Conservation (phyloP, 2,797 vertebrate species). For the Dendrocincla tyrannina region DNA sequence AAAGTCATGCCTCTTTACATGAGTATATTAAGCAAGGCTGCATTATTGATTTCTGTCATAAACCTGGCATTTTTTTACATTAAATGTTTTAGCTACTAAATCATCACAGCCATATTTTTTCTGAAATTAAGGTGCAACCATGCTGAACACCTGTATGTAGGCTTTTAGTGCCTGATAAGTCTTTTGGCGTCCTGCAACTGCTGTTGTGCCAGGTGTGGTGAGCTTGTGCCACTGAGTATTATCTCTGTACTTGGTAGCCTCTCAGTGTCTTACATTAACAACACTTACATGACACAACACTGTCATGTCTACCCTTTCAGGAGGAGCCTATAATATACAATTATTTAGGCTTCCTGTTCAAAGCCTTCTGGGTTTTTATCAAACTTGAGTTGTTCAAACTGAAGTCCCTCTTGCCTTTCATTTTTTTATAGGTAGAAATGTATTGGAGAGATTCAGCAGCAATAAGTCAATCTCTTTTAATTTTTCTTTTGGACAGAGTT, state of each 20-base stretch:
- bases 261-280: neutral
- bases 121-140: neutral
- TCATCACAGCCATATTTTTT: neutral
- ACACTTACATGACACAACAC: too few relatives aligned
- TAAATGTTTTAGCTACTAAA: neutral
- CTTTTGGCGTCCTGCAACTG: neutral
- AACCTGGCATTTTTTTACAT: neutral
- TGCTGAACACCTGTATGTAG: neutral
- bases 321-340: neutral
- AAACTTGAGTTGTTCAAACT: neutral
- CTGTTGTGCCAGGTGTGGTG: neutral
- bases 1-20: neutral
- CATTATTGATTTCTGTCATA: neutral
- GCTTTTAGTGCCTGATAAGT: neutral
- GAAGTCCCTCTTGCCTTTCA: neutral
- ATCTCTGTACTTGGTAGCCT: neutral
- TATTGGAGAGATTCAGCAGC: neutral
- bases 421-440: neutral
- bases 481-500: neutral
- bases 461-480: neutral
- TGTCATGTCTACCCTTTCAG: neutral
- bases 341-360: neutral
- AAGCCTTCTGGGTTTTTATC: neutral
- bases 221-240: neutral
- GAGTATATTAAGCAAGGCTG: neutral